Evolutionary conservation across 2,113 vertebrate species (phyloP).

Genomic region (Dermatemys mawii): DNA sequence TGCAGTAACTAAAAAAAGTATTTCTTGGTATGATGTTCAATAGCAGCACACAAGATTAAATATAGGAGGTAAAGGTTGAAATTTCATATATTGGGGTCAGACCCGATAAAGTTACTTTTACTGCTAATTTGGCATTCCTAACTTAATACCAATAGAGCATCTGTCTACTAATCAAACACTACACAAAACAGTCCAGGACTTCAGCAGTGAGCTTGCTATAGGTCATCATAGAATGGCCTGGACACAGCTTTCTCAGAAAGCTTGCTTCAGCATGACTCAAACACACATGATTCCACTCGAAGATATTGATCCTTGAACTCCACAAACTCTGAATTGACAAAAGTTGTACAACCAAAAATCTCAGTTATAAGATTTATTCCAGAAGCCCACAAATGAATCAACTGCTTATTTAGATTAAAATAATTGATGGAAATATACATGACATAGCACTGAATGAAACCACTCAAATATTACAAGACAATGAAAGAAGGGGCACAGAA

Average conservation of each 20-base stretch:
- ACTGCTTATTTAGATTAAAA: not conserved
- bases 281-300: not conserved
- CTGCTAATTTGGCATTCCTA: not conserved
- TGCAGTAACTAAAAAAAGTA: not conserved
- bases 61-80: not conserved
- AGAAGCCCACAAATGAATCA: not conserved
- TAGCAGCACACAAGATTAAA: not conserved
- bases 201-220: not conserved
- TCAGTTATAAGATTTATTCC: not conserved
- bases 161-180: constrained; percentile 20
- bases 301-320: rapidly evolving
- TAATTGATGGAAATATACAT: not conserved
- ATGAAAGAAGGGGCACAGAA: not conserved
- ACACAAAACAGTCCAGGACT: not conserved
- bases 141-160: not conserved
- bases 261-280: not conserved
- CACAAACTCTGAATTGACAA: not conserved
- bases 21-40: not conserved
- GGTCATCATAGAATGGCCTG: not conserved
- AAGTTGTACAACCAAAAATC: not conserved
- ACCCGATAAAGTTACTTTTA: not conserved
- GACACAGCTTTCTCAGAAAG: not conserved
- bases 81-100: not conserved
- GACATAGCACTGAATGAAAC: not conserved
- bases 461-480: not conserved